phyloP scores from a whole-genome alignment of 2,888 invertebrate genomes.

The Pseudococcus longispinus region DNA sequence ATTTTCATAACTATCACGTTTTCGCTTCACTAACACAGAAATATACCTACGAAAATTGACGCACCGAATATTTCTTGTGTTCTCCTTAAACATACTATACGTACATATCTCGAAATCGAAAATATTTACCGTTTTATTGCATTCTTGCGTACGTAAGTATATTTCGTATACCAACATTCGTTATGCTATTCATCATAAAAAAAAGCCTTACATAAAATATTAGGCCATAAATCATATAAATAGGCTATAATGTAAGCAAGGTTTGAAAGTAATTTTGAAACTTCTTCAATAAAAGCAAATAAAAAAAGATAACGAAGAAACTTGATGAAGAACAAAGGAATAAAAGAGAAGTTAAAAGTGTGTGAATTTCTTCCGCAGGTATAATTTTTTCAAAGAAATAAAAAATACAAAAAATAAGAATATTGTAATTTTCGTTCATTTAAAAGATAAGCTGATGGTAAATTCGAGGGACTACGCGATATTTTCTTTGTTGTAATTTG shows the following conservation, averaged over 20 bases:
- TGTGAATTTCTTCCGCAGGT: neutral
- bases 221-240: neutral
- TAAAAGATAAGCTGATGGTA: neutral
- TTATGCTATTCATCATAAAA: neutral
- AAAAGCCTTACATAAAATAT: neutral
- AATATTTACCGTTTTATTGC: neutral
- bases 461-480: neutral
- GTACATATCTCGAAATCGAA: neutral
- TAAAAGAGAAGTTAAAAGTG: neutral
- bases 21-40: neutral
- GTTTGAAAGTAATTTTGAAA: neutral
- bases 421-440: neutral
- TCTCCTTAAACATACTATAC: neutral
- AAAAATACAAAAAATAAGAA: neutral
- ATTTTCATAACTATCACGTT: neutral
- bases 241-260: neutral
- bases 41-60: neutral
- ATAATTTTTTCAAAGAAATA: neutral
- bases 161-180: neutral
- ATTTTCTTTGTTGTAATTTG: neutral
- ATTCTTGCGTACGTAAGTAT: neutral
- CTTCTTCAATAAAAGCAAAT: slow-evolving; percentile 1
- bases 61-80: neutral
- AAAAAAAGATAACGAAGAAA: neutral
- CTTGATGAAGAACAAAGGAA: neutral